Percentiles rank a stretch among this genome's conserved stretches.
Evolutionary conservation across 2,888 invertebrate genomes (phyloP).

Genomic region (Mythimna impura): DNA sequence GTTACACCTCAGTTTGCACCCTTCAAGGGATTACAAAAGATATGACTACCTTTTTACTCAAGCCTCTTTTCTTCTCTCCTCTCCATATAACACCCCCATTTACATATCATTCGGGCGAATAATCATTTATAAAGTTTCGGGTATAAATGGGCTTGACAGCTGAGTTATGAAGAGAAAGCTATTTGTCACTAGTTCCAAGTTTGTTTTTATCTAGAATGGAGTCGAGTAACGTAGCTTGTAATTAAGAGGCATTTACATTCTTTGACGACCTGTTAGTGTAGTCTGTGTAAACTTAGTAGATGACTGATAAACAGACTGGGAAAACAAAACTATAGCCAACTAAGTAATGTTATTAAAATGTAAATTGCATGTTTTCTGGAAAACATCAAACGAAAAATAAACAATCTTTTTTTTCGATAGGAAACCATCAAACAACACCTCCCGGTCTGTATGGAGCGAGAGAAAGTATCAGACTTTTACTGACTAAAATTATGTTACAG

Average conservation of each 20-base stretch:
- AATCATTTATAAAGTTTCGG: conserved; percentile 63
- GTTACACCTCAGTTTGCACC: conserved; percentile 56
- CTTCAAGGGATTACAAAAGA: conserved; percentile 63
- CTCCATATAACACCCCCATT: conserved; percentile 41
- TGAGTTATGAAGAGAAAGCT: conserved; percentile 49
- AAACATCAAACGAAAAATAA: neutral
- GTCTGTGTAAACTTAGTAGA: conserved; percentile 12
- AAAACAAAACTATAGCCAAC: conserved; percentile 13
- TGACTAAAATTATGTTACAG: no score
- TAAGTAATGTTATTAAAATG: conserved; percentile 8
- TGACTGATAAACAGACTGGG: conserved; percentile 23
- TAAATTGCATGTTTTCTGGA: conserved; percentile 8
- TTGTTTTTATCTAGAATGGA: conserved; percentile 47
- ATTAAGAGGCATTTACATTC: conserved; percentile 36
- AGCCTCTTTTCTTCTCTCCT: conserved; percentile 34
- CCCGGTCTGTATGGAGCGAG: no score
- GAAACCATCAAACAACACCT: no score
- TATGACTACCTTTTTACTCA: conserved; percentile 51
- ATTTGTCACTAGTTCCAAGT: conserved; percentile 43
- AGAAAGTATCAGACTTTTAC: no score
- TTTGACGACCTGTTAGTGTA: conserved; percentile 16
- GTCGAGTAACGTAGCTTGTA: conserved; percentile 16
- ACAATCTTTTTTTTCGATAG: no score
- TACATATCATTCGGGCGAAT: conserved; percentile 63
- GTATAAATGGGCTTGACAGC: conserved; percentile 53